phyloP scores from a whole-genome alignment of 2,797 vertebrate genomes.

The Rhincodon typus region DNA sequence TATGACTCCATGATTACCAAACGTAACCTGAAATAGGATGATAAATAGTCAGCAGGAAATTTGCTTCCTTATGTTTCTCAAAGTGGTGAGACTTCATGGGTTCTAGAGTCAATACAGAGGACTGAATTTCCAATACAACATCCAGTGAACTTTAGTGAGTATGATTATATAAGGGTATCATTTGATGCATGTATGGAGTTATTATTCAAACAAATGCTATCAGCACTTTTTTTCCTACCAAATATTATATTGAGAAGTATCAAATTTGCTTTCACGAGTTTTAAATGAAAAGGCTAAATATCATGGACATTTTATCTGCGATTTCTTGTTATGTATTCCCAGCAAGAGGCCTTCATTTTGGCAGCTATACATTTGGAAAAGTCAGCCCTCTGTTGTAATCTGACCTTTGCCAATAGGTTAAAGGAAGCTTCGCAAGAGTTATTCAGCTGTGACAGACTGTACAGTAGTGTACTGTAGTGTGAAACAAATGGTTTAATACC shows the following conservation, averaged over 20 bases:
- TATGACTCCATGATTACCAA: background rate
- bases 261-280: background rate
- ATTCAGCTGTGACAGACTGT: background rate
- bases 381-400: background rate
- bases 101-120: background rate
- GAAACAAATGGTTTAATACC: background rate
- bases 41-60: background rate
- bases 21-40: background rate
- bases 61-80: background rate
- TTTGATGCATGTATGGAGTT: background rate
- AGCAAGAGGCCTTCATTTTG: background rate
- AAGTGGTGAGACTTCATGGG: background rate
- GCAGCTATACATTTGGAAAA: background rate
- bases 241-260: background rate
- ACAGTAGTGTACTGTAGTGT: background rate
- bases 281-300: background rate
- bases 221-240: background rate
- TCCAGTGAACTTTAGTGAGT: background rate
- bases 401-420: background rate
- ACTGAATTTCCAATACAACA: no score
- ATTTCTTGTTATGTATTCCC: background rate
- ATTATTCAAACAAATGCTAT: background rate
- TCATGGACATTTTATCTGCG: background rate
- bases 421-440: background rate
- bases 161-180: background rate